Evolutionary conservation across 2,113 vertebrate species (phyloP), one percentile per base, ranked within the genome.

Genomic region (Hippopotamus amphibius): DNA sequence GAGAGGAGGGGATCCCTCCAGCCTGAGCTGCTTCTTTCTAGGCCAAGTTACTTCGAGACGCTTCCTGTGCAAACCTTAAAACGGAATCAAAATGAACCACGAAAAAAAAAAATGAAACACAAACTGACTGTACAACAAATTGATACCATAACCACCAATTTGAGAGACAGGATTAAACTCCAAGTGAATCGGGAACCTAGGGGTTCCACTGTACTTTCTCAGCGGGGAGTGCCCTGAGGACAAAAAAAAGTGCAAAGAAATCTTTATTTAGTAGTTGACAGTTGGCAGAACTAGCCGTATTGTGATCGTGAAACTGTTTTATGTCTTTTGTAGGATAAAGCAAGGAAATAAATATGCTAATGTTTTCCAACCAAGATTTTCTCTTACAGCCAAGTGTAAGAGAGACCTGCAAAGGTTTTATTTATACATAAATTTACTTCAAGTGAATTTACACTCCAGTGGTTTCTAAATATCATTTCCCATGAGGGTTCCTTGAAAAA

Each of bases 201-300:
- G 3, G 16, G 5, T 2, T 57, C 17, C 10, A 5, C 59, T 28
- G 1, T 1, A 3, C 26, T 65, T 30, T 48, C 66, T 71, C 37
- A 9, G 69, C 2, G n/a, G 37, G 48, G 9, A 77, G 26, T 9
- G 3, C 12, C 10, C 53, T 1, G 22, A 61, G 55, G 46, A 16
- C 90, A 53, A 11, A n/a, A 57, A 46, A 66, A n/a, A 14, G 59
- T 0, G 19, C 66, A 46, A 7, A 37, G 82, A 48, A 13, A 10
- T 7, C 11, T 14, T 16, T 7, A 30, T 2, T 11, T 5, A 28
- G 28, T 14, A 13, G 33, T 19, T 21, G 7, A 0, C 33, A 19
- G 30, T 5, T 2, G 30, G 24, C 37, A 55, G 14, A 14, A 48
- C 7, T 6, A 7, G 26, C 26, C 0, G 28, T 10, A 6, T 1